These are phyloP conservation scores for Pterocles orientalis DNA, from an alignment of 2,113 vertebrate species.

Conservation along the genomic window DNA sequence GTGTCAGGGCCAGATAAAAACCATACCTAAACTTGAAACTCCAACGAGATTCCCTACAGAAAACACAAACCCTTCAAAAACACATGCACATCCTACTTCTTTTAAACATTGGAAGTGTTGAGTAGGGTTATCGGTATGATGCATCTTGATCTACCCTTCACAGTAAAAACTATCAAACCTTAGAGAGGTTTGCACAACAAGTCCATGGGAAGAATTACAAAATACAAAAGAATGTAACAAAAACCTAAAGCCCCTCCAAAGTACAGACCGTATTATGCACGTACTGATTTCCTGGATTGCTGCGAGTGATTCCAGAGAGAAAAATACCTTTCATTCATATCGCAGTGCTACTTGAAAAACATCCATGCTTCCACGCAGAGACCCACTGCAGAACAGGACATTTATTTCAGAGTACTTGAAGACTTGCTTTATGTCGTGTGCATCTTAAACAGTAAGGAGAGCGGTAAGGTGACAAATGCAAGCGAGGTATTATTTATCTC, in stretches of 20 bases:
- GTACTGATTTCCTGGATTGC: background rate
- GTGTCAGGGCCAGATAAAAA: background rate
- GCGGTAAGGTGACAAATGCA: background rate
- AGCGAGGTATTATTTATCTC: constrained; percentile 18
- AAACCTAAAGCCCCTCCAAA: background rate
- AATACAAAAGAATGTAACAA: background rate
- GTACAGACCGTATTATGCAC: background rate
- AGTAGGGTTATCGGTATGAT: background rate
- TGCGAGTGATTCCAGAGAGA: background rate
- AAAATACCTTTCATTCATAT: background rate
- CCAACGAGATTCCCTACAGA: background rate
- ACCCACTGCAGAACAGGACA: background rate
- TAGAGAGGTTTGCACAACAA: background rate
- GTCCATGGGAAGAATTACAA: background rate
- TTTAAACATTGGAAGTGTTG: background rate
- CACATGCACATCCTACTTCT: background rate
- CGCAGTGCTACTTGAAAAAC: background rate
- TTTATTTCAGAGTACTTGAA: background rate
- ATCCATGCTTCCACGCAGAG: background rate
- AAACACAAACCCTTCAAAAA: background rate
- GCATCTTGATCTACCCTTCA: background rate
- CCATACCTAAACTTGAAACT: background rate
- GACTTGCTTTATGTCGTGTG: background rate
- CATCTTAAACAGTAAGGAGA: constrained; percentile 14
- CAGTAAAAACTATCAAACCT: background rate